These are phyloP conservation scores for Cataglyphis rosenhaueri DNA, from an alignment of 2,888 invertebrate species.

Conservation along the genomic window DNA sequence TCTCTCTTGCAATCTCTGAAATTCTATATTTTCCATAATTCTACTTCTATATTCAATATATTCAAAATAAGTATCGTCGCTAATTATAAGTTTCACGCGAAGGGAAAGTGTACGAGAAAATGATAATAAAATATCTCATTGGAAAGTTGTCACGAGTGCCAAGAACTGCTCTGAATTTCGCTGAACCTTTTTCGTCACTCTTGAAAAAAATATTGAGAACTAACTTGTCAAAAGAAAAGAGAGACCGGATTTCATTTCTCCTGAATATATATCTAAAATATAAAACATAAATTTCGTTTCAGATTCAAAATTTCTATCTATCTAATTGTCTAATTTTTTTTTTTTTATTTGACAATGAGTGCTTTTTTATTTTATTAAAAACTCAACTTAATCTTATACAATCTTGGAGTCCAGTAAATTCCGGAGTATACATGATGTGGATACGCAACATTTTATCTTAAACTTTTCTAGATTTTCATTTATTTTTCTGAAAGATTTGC, in stretches of 20 bases:
- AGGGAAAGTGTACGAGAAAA: conserved; percentile 58
- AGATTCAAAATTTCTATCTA: not conserved
- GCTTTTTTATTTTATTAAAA: not conserved
- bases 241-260: not conserved
- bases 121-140: conserved; percentile 49
- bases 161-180: conserved; percentile 37
- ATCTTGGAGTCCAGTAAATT: not conserved
- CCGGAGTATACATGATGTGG: not conserved
- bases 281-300: not conserved
- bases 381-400: not conserved
- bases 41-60: not conserved
- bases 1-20: not conserved
- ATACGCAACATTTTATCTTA: conserved; percentile 1
- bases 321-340: not conserved
- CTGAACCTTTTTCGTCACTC: conserved; percentile 47
- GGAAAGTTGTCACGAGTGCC: conserved; percentile 58
- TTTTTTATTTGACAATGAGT: not conserved
- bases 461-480: conserved; percentile 10
- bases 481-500: not conserved
- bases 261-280: conserved; percentile 7
- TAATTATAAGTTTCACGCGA: conserved; percentile 34
- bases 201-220: conserved; percentile 24
- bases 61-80: conserved; percentile 7
- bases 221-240: not conserved
- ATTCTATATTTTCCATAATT: not conserved